These are phyloP conservation scores for Tipula vernalis DNA, from an alignment of 2,888 invertebrate genomes.

Conservation along the genomic window DNA sequence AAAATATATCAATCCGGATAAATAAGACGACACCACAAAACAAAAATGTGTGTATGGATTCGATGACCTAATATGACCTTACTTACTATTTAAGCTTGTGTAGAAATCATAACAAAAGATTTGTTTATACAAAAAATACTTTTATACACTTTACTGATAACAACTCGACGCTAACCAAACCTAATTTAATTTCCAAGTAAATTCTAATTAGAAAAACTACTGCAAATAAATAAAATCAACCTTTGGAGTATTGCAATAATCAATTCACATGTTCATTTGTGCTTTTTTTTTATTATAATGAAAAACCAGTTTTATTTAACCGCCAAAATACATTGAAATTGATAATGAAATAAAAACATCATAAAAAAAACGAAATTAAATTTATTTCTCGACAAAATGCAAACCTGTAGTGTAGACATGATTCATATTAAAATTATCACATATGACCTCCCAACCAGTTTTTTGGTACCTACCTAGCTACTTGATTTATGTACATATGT, in stretches of 20 bases:
- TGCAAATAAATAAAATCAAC: neutral
- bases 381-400: neutral
- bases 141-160: neutral
- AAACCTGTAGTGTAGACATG: neutral
- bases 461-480: neutral
- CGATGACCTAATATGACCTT: neutral
- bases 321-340: neutral
- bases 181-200: neutral
- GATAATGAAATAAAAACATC: neutral
- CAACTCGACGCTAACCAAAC: neutral
- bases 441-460: neutral
- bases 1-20: neutral
- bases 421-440: neutral
- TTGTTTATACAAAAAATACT: neutral
- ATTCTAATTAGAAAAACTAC: neutral
- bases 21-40: neutral
- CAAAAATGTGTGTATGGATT: neutral
- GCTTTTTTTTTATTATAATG: neutral
- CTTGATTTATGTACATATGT: too few relatives aligned
- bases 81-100: neutral
- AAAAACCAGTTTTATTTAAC: neutral
- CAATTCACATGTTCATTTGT: neutral
- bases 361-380: neutral
- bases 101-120: neutral
- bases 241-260: neutral